These are phyloP conservation scores for Syrista parreyssii DNA, from an alignment of 2,888 invertebrate species.

Conservation along the genomic window DNA sequence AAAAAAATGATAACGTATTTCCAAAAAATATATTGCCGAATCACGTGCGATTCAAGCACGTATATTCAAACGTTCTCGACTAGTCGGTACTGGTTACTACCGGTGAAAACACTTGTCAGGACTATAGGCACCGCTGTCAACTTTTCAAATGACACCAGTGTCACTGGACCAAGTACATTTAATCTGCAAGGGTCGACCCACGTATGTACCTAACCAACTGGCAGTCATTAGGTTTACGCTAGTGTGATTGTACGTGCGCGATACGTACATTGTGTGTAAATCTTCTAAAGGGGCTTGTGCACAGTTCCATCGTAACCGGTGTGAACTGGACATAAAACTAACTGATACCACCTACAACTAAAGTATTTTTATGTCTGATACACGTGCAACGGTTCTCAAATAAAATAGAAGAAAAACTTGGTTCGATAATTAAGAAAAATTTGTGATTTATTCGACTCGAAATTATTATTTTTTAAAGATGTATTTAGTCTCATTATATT, in stretches of 20 bases:
- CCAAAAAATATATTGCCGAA: background rate
- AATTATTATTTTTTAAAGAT: background rate
- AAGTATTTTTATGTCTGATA: background rate
- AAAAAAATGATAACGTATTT: background rate
- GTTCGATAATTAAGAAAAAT: background rate
- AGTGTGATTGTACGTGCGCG: background rate
- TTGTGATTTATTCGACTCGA: background rate
- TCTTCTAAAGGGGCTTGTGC: background rate
- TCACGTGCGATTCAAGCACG: background rate
- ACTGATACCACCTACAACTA: constrained; percentile 3
- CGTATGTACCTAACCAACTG: background rate
- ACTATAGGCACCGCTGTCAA: background rate
- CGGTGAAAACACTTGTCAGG: background rate
- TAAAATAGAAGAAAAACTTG: background rate
- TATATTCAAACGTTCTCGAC: background rate
- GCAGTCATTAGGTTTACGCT: background rate
- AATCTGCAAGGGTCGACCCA: background rate
- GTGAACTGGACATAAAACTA: constrained; percentile 21
- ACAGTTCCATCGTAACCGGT: constrained; percentile 16
- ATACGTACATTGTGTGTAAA: background rate
- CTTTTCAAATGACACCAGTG: background rate
- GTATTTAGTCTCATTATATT: background rate
- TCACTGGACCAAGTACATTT: constrained; percentile 1
- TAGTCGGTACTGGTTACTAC: background rate
- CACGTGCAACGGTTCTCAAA: background rate